Conservation (phyloP, 2,888 invertebrate species). For the Julus scanicus region DNA sequence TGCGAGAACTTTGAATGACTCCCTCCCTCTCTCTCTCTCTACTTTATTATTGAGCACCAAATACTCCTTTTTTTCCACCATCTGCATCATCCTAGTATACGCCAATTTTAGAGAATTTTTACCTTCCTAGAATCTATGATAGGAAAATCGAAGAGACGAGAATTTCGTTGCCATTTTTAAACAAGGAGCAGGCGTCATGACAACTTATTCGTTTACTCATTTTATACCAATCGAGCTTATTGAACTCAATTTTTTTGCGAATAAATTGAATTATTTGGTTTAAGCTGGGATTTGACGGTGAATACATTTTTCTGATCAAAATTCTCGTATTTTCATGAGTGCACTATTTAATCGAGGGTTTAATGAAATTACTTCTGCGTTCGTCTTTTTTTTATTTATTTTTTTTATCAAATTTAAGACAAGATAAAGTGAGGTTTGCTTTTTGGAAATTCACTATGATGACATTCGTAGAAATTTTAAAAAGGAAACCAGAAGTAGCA, state of each 20-base stretch:
- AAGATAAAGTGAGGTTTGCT: background rate
- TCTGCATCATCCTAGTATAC: background rate
- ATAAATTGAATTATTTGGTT: background rate
- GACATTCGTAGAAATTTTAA: background rate
- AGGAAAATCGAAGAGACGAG: background rate
- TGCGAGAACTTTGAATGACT: constrained; percentile 30
- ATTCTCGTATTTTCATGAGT: background rate
- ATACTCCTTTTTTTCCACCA: background rate
- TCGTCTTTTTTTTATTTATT: background rate
- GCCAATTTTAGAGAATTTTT: background rate
- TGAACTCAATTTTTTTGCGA: background rate
- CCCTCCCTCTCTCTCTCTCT: background rate
- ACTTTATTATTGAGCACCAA: constrained; percentile 36
- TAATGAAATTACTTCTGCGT: constrained; percentile 1
- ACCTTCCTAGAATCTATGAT: background rate
- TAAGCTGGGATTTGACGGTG: background rate
- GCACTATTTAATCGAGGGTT: background rate
- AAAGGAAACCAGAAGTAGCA: background rate
- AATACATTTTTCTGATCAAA: background rate
- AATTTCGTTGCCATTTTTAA: background rate
- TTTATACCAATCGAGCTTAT: background rate
- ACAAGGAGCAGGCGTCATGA: background rate
- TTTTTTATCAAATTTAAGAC: background rate
- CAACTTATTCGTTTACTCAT: background rate
- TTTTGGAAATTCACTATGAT: background rate